These are phyloP conservation scores for Xestoiulus laeticollis DNA, from an alignment of 2,888 invertebrate genomes.

Conservation along the genomic window DNA sequence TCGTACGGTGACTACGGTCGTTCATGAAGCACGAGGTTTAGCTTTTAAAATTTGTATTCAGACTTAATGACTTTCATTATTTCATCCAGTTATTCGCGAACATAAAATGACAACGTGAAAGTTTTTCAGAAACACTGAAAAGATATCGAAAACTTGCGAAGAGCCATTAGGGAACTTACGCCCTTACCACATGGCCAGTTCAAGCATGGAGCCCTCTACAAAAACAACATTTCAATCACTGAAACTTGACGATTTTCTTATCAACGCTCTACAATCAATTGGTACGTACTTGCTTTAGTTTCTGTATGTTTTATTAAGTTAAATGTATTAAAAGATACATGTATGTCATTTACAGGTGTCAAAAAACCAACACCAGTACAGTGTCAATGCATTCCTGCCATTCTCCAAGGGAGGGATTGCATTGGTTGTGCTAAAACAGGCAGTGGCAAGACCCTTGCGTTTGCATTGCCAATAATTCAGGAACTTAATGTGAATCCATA, in stretches of 20 bases:
- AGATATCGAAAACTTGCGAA: no score
- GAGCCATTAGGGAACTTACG: no score
- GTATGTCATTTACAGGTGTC: constrained; percentile 71
- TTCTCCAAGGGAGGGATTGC: constrained; percentile 83
- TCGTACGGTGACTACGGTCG: no score
- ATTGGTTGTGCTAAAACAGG: constrained; percentile 97
- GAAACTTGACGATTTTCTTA: constrained; percentile 54
- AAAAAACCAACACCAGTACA: constrained; percentile 84
- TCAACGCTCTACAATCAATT: constrained; percentile 52
- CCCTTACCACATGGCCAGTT: no score
- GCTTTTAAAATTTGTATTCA: no score
- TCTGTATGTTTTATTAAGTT: not conserved
- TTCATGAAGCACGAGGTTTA: no score
- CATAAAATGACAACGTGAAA: no score
- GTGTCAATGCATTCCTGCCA: constrained; percentile 79
- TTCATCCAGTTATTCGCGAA: no score
- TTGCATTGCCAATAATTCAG: constrained; percentile 90
- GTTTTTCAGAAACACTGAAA: no score
- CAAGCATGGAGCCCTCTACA: not conserved
- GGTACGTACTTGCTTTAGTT: constrained; percentile 48
- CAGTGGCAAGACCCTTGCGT: constrained; percentile 96
- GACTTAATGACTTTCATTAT: no score
- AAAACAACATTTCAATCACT: constrained; percentile 53
- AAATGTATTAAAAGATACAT: constrained; percentile 42
- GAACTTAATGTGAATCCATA: constrained; percentile 91